A percentile compares a stretch with the other conserved stretches of the same genome.
Conservation (phyloP, 2,113 vertebrate species). For the Nycticebus coucang region DNA sequence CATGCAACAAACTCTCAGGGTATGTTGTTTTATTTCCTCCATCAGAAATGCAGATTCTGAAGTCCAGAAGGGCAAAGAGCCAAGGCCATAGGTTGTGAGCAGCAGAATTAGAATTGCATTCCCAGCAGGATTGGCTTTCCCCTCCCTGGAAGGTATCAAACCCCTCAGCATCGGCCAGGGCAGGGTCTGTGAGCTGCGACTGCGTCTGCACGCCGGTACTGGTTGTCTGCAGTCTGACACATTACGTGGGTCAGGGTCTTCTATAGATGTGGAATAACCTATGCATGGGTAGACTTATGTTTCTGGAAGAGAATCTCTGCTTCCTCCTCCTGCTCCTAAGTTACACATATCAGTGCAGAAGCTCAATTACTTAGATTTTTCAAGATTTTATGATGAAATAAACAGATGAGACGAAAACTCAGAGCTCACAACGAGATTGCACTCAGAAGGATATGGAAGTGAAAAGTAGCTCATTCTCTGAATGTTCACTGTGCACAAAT, state of each 20-base stretch:
- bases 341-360: accelerated
- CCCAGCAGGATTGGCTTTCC: accelerated
- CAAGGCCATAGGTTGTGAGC: accelerated
- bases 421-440: background rate
- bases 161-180: background rate
- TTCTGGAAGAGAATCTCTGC: too few species aligned
- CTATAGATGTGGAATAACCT: accelerated
- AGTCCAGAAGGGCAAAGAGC: background rate
- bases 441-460: background rate
- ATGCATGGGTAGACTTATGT: accelerated
- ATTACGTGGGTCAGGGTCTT: background rate
- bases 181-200: accelerated
- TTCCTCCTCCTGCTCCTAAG: background rate
- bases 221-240: too few species aligned
- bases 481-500: background rate
- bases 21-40: background rate
- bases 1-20: background rate
- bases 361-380: background rate
- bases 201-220: accelerated
- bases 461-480: background rate
- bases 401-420: background rate
- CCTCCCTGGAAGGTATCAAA: background rate
- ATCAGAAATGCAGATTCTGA: background rate
- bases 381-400: background rate
- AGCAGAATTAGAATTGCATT: background rate